Conservation (phyloP, 2,113 vertebrate species). For the Candoia aspera region DNA sequence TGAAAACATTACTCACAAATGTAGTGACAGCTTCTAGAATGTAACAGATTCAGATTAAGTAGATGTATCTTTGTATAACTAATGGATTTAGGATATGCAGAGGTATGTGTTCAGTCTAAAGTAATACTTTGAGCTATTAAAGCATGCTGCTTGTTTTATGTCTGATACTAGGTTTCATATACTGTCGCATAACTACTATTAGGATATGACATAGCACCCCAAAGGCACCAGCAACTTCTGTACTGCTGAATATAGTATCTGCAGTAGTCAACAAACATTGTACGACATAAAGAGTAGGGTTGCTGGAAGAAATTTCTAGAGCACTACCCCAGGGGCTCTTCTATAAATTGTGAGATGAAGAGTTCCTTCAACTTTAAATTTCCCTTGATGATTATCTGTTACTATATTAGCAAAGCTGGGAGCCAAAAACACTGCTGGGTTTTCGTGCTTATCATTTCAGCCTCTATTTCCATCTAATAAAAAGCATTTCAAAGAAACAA, state of each 20-base stretch:
- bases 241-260: slow-evolving; percentile 9
- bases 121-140: slow-evolving; percentile 42
- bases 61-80: slow-evolving; percentile 6
- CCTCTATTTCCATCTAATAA: slow-evolving; percentile 1
- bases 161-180: slow-evolving; percentile 46
- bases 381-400: slow-evolving; percentile 47
- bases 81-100: slow-evolving; percentile 41
- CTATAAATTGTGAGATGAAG: slow-evolving; percentile 56
- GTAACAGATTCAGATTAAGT: slow-evolving; percentile 14
- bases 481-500: slow-evolving; percentile 7
- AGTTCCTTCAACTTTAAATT: slow-evolving; percentile 62
- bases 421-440: slow-evolving; percentile 49
- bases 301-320: slow-evolving; percentile 56
- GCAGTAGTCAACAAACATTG: slow-evolving; percentile 26
- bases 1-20: not conserved
- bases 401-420: slow-evolving; percentile 50
- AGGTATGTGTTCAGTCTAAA: slow-evolving; percentile 45
- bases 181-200: slow-evolving; percentile 28
- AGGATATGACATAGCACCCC: slow-evolving; percentile 3
- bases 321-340: slow-evolving; percentile 37
- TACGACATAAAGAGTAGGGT: slow-evolving; percentile 33
- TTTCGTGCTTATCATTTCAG: slow-evolving; percentile 10
- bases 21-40: not conserved
- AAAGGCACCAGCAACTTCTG: slow-evolving; percentile 35
- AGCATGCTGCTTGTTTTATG: slow-evolving; percentile 24